Evolutionary conservation across 2,888 invertebrate species (phyloP).

Genomic region (Cephus pulcher): DNA sequence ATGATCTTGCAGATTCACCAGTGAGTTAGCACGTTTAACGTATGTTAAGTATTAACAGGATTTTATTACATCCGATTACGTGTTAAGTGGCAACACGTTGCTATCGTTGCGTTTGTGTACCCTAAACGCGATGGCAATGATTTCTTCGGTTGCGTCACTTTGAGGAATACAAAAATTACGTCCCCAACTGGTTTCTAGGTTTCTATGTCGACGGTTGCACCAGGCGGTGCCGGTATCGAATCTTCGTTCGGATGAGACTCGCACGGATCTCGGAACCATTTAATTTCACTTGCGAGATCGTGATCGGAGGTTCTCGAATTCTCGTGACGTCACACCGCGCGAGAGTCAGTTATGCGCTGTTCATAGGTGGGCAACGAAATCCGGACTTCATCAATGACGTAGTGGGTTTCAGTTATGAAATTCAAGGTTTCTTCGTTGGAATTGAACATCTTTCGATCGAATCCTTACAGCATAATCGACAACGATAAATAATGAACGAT

Average conservation of each 20-base stretch:
- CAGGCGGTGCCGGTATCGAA: not conserved
- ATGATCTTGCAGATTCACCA: not conserved
- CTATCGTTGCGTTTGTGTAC: not conserved
- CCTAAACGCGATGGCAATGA: not conserved
- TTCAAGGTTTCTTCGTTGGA: not conserved
- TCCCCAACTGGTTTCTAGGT: constrained; percentile 12
- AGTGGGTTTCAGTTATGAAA: not conserved
- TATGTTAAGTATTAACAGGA: not conserved
- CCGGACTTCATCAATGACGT: not conserved
- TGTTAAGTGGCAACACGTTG: not conserved
- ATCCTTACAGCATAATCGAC: not conserved
- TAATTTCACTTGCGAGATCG: not conserved
- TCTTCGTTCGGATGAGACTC: constrained; percentile 1
- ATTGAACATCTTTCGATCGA: not conserved
- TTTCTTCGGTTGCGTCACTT: not conserved
- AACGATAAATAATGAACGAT: too few species aligned
- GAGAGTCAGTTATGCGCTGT: not conserved
- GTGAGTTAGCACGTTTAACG: not conserved
- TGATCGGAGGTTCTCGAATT: not conserved
- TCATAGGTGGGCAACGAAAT: not conserved
- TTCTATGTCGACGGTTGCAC: constrained; percentile 25
- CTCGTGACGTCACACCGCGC: not conserved
- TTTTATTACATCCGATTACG: not conserved
- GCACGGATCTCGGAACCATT: constrained; percentile 15
- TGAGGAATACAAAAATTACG: not conserved